These are phyloP conservation scores for Scytalopus superciliaris DNA, from an alignment of 2,113 vertebrate genomes.

Conservation along the genomic window DNA sequence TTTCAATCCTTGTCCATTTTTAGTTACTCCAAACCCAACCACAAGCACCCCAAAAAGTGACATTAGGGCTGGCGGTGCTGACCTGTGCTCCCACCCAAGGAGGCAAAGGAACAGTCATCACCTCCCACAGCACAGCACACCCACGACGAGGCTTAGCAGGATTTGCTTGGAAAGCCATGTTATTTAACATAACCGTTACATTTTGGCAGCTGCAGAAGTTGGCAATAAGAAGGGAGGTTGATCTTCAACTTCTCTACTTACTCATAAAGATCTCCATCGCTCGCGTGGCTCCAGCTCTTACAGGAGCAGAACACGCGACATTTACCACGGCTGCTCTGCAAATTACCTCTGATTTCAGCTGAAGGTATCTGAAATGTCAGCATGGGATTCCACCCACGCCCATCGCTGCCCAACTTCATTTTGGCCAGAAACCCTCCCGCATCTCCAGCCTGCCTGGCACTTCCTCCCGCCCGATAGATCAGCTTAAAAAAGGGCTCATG, in stretches of 20 bases:
- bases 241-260: background rate
- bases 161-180: background rate
- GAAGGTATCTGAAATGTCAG: slow-evolving; percentile 11
- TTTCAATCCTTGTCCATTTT: background rate
- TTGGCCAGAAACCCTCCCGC: background rate
- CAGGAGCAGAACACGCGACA: background rate
- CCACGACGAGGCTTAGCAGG: background rate
- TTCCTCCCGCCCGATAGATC: background rate
- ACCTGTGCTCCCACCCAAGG: background rate
- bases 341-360: slow-evolving; percentile 6
- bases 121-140: background rate
- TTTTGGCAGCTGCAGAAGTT: background rate
- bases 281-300: background rate
- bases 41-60: background rate
- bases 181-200: fast-evolving
- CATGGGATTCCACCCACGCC: background rate
- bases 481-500: fast-evolving
- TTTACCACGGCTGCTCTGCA: slow-evolving; percentile 1
- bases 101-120: background rate
- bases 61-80: background rate
- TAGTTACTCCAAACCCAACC: background rate
- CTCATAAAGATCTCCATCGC: background rate
- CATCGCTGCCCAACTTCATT: background rate
- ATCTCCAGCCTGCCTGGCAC: background rate
- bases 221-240: background rate